Conservation (phyloP, 2,888 invertebrate species). For the Palloptera scutellata region DNA sequence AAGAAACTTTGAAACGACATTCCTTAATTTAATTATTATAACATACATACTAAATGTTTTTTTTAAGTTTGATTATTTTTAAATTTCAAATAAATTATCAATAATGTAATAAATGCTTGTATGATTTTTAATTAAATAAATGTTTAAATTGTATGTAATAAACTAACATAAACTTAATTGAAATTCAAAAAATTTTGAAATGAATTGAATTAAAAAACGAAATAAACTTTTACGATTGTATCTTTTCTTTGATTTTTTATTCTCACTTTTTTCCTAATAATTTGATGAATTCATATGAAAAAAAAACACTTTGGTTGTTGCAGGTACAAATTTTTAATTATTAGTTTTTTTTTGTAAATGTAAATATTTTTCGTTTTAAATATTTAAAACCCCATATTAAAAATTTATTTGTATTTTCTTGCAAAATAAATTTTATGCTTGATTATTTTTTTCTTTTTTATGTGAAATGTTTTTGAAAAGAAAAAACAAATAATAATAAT, state of each 20-base stretch:
- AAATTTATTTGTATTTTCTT: conserved; percentile 24
- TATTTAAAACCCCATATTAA: conserved; percentile 35
- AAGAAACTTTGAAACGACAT: conserved; percentile 45
- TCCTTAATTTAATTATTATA: conserved; percentile 30
- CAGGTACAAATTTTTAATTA: conserved; percentile 50
- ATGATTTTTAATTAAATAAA: conserved; percentile 27
- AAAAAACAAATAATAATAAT: background rate
- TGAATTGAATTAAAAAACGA: conserved; percentile 43
- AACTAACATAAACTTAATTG: conserved; percentile 35
- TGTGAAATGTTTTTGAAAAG: background rate
- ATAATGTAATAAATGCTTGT: conserved; percentile 1
- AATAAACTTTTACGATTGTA: conserved; percentile 41
- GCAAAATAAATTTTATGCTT: background rate
- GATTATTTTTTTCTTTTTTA: conserved; percentile 24
- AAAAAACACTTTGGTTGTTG: conserved; percentile 63
- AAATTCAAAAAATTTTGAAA: conserved; percentile 45
- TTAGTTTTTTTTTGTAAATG: conserved; percentile 22
- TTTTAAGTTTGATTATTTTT: conserved; percentile 4
- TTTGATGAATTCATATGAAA: conserved; percentile 29
- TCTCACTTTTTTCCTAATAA: conserved; percentile 31
- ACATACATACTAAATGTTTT: conserved; percentile 7
- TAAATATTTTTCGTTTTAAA: conserved; percentile 36
- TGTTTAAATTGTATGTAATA: conserved; percentile 33
- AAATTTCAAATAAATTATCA: conserved; percentile 6
- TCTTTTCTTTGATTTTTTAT: conserved; percentile 30